Evolutionary conservation across 2,113 vertebrate species (phyloP).

Genomic region (Morone saxatilis): DNA sequence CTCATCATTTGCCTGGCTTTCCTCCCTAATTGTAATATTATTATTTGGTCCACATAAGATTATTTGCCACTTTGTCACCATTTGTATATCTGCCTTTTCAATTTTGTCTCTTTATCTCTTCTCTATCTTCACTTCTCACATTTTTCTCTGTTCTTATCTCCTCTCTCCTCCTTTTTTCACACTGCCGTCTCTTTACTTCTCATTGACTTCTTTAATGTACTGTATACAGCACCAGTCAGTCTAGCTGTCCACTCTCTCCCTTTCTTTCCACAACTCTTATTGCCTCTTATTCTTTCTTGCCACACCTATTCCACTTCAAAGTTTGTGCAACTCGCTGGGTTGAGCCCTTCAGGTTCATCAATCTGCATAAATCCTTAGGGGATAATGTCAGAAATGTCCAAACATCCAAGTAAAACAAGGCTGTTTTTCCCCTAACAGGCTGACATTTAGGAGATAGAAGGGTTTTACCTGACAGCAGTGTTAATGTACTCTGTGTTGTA

Average conservation of each 20-base stretch:
- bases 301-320: neutral
- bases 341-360: neutral
- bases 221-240: neutral
- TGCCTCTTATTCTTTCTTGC: neutral
- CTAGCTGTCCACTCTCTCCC: neutral
- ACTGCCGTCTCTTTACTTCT: neutral
- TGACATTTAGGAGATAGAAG: constrained; percentile 27
- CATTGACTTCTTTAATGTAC: neutral
- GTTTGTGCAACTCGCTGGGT: neutral
- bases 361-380: neutral
- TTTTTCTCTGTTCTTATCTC: neutral
- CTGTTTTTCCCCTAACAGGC: neutral
- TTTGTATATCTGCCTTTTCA: no score
- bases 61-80: no score
- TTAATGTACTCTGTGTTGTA: neutral
- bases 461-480: neutral
- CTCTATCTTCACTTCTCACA: neutral
- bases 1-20: no score
- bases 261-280: neutral
- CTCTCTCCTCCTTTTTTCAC: no score
- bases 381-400: neutral
- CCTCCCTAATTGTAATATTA: no score
- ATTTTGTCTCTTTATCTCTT: no score
- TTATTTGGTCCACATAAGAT: no score
- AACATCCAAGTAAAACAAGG: neutral